Percentiles rank a stretch among this genome's conserved stretches.
Conservation (phyloP, 2,888 invertebrate species). For the Lottia gigantea region DNA sequence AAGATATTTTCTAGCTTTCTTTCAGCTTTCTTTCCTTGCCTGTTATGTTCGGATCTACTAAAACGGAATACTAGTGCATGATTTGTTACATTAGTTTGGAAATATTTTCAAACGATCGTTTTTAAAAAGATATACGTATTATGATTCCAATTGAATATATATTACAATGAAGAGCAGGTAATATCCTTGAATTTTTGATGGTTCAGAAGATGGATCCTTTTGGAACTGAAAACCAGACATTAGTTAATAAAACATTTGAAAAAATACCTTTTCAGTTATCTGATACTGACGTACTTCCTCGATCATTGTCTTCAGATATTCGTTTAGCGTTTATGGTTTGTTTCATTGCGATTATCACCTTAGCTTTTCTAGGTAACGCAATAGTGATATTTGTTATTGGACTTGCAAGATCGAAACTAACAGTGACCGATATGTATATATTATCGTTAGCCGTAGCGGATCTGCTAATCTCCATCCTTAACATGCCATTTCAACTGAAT, state of each 20-base stretch:
- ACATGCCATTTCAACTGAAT: slow-evolving; percentile 53
- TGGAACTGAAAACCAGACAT: too few relatives aligned
- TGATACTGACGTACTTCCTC: slow-evolving; percentile 29
- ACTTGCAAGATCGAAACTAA: slow-evolving; percentile 32
- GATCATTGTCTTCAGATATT: slow-evolving; percentile 33
- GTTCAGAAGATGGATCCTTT: too few relatives aligned
- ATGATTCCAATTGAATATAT: too few relatives aligned
- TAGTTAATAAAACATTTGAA: not conserved
- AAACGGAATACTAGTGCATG: too few relatives aligned
- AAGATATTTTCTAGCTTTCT: too few relatives aligned
- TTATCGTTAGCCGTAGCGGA: slow-evolving; percentile 55
- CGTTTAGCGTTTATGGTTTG: slow-evolving; percentile 37
- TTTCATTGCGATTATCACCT: slow-evolving; percentile 44
- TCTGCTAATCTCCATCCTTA: slow-evolving; percentile 47
- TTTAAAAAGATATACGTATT: too few relatives aligned
- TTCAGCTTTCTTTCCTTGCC: too few relatives aligned
- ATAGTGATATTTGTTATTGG: slow-evolving; percentile 46
- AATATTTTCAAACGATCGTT: too few relatives aligned
- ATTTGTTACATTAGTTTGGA: too few relatives aligned
- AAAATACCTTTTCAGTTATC: not conserved
- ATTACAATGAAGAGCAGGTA: too few relatives aligned
- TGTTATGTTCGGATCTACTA: too few relatives aligned
- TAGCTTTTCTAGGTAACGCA: slow-evolving; percentile 46
- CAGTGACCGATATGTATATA: slow-evolving; percentile 54
- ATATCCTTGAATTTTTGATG: too few relatives aligned